Evolutionary conservation across 2,113 vertebrate genomes (phyloP), one percentile per base, ranked within the genome.

Genomic region (Spizaetus ornatus): DNA sequence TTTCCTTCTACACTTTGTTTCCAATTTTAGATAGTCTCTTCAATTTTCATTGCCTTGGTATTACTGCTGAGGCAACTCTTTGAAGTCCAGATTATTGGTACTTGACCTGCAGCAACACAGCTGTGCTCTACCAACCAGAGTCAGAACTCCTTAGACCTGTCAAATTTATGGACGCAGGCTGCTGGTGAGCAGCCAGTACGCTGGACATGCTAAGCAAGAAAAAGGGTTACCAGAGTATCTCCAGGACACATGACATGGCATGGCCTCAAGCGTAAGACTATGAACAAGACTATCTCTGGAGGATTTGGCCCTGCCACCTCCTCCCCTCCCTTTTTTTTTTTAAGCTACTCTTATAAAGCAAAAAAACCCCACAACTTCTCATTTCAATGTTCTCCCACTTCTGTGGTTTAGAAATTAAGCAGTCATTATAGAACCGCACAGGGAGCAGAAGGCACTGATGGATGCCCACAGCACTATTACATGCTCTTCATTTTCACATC

Each of bases 151-250:
- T 50, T 52, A 76, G 32, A 34, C 15, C 11, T 27, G 26, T 50
- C 21, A 22, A n/a, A 42, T 15, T 31, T 31, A n/a, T 2, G 14
- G 53, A 65, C 25, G 14, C 13, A 83, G 40, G 69, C 59, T 81
- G 67, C 21, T 45, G 29, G 16, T 1, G 1, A 38, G 36, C 22
- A 62, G 71, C 7, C 62, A 82, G 15, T 4, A 16, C 0, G 0
- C 62, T 42, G 40, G 32, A 65, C 2, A 0, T 3, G 23, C 31
- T 10, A 88, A 67, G 14, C 0, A 5, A 36, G 11, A 22, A 71
- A 59, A n/a, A 58, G 2, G 8, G 13, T 23, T 55, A 48, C 13
- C 25, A 61, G n/a, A 62, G 1, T 13, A 79, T 22, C n/a, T 59
- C 53, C 71, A 76, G 58, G 19, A 87, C 0, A 2, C 17, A 8